Evolutionary conservation across 2,888 invertebrate genomes (phyloP), one percentile per base, ranked within the genome.

Genomic region (Drosophila peninsularis): DNA sequence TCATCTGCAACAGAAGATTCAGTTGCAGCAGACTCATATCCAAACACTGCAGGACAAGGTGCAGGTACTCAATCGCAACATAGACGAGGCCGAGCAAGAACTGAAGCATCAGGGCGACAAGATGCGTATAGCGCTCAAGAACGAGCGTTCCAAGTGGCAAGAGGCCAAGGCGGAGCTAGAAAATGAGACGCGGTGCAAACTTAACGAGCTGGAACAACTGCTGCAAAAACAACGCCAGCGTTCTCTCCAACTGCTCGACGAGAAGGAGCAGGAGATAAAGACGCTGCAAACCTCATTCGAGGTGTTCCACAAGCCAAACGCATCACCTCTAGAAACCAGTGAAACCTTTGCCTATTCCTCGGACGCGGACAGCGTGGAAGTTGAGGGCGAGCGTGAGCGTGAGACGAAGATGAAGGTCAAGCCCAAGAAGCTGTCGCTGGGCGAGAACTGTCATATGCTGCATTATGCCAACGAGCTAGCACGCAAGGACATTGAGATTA

Each of bases 401-500:
- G 77, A 80, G 7, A 32, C 63, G 1, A 85, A 68, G 39, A 58
- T 77, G 3, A 76, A 69, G 27, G 55, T 79, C 2, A 86, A 80
- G 37, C 91, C 57, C 75, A 93, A 71, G 90, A 92, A 88, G 52
- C 53, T 91, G n/a, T 89, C 83, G 49, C 64, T 93, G 11, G 91
- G 93, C n/a, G 95, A 95, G 36, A 95, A 95, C 79, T 95, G 95
- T 39, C 96, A 96, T 73, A 95, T 97, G 94, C 90, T 97, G 39
- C 96, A 97, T 92, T 97, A 96, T 88, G 96, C 95, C 56, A 96
- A 97, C 91, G 97, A 97, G 93, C 92, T 96, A 77, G 96, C 97
- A 0, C 92, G 97, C 10, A 95, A 95, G 83, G 96, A 97, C 73
- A 95, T 96, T 30, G 97, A 97, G 90, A 95, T 97, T 42, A 93